Evolutionary conservation across 2,113 vertebrate genomes (phyloP).

Genomic region (Cyanoliseus patagonus): DNA sequence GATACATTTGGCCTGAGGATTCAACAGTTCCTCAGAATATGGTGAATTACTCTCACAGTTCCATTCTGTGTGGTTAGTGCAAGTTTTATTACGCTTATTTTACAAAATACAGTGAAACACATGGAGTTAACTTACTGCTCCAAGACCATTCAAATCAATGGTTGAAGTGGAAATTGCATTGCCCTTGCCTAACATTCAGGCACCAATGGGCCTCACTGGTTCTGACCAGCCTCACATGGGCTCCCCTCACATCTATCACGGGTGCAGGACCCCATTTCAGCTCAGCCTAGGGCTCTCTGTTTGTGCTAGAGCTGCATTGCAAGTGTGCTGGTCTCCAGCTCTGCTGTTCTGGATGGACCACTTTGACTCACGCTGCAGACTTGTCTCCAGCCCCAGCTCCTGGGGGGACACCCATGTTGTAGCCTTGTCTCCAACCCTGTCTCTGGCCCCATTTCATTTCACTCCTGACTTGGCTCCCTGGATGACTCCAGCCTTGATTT

Average conservation of each 20-base stretch:
- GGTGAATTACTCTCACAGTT: not conserved
- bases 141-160: not conserved
- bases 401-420: not conserved
- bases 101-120: not conserved
- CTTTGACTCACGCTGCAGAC: not conserved
- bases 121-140: not conserved
- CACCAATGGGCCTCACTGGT: not conserved
- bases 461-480: not conserved
- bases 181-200: not conserved
- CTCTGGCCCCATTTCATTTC: not conserved
- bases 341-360: not conserved
- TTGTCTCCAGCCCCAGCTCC: not conserved
- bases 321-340: not conserved
- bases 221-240: not conserved
- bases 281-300: not conserved
- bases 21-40: not conserved
- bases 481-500: not conserved
- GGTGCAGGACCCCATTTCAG: not conserved
- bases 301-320: fast-evolving
- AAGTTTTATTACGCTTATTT: not conserved
- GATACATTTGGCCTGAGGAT: not conserved
- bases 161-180: not conserved
- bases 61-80: not conserved
- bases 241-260: not conserved
- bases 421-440: not conserved